Conservation (phyloP, 2,113 vertebrate species). For the Lagopus leucura region DNA sequence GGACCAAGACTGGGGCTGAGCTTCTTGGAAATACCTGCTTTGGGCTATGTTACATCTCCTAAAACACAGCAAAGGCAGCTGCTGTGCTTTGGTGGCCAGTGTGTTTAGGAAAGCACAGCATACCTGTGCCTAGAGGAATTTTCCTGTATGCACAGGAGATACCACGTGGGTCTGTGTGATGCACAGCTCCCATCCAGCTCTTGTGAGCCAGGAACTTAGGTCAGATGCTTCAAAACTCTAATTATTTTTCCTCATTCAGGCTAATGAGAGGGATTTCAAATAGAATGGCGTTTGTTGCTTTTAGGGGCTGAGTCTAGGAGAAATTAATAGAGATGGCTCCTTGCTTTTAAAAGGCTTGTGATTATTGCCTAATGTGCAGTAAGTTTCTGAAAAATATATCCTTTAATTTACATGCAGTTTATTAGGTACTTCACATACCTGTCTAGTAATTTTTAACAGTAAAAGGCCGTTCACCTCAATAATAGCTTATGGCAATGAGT, state of each 20-base stretch:
- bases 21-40: no score
- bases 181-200: not conserved
- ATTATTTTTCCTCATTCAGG: not conserved
- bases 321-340: not conserved
- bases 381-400: not conserved
- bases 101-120: not conserved
- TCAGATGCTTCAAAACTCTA: not conserved
- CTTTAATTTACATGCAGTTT: not conserved
- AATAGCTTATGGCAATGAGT: not conserved
- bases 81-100: not conserved
- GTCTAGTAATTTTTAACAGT: not conserved
- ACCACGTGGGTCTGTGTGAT: no score
- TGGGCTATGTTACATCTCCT: no score
- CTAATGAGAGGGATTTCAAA: not conserved
- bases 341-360: not conserved
- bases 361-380: not conserved
- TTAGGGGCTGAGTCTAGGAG: not conserved
- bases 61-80: not conserved
- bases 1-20: no score
- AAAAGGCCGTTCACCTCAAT: not conserved
- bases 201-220: not conserved
- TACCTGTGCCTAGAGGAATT: fast-evolving
- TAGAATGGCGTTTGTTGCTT: fast-evolving
- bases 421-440: not conserved
- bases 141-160: no score